Percentiles rank a stretch among this genome's conserved stretches.
Evolutionary conservation across 2,888 invertebrate species (phyloP).

Genomic region (Agyllia agylla): DNA sequence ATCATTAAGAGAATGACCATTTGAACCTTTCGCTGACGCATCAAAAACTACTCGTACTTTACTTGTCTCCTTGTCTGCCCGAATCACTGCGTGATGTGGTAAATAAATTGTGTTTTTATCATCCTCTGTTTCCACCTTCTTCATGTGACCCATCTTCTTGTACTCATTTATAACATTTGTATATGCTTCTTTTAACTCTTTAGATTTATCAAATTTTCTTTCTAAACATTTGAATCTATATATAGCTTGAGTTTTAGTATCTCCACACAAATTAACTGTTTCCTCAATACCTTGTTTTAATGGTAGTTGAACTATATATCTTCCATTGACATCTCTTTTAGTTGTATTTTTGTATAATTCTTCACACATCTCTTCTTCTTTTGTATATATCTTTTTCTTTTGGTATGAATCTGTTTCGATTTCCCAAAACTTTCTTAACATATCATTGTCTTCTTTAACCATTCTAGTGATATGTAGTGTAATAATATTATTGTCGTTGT

Average conservation of each 20-base stretch:
- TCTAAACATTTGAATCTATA: constrained; percentile 57
- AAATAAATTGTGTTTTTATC: constrained; percentile 46
- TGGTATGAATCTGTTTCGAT: constrained; percentile 68
- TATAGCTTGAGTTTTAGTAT: constrained; percentile 64
- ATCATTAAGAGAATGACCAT: constrained; percentile 64
- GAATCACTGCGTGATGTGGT: constrained; percentile 75
- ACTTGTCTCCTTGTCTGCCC: constrained; percentile 67
- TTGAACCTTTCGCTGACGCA: constrained; percentile 53
- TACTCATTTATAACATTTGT: constrained; percentile 62
- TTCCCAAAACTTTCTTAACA: constrained; percentile 74
- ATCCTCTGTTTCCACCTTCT: not conserved
- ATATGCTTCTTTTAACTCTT: constrained; percentile 42
- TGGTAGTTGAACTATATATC: constrained; percentile 64
- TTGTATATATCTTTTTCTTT: constrained; percentile 50
- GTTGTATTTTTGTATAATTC: constrained; percentile 50
- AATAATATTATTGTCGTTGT: constrained; percentile 13
- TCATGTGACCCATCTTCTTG: constrained; percentile 67
- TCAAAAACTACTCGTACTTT: constrained; percentile 75
- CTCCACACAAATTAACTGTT: constrained; percentile 47
- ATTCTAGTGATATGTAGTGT: constrained; percentile 27
- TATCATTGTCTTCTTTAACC: constrained; percentile 65
- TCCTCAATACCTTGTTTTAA: constrained; percentile 36
- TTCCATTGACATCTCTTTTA: constrained; percentile 50
- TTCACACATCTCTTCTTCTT: constrained; percentile 68
- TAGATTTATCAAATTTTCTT: constrained; percentile 37